Conservation (phyloP, 2,888 invertebrate species). For the Willowsia nigromaculata region DNA sequence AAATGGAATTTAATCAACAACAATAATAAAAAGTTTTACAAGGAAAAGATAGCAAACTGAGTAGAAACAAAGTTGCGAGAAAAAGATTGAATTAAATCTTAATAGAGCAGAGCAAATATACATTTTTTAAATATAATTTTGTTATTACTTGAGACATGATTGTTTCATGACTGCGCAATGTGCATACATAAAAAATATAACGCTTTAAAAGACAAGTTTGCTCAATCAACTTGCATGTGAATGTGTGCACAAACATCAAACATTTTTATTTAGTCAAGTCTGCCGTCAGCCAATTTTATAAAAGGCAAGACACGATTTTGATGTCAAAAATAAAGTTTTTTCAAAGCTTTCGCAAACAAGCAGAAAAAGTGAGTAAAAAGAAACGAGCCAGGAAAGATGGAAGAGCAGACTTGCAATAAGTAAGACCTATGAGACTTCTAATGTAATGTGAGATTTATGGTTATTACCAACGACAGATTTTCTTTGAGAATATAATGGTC, state of each 20-base stretch:
- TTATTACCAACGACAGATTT: constrained; percentile 4
- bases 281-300: not conserved
- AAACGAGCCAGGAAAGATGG: no score
- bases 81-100: not conserved
- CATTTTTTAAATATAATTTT: not conserved
- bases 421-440: not conserved
- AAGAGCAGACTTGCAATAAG: not conserved
- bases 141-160: not conserved
- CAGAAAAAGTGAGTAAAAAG: not conserved
- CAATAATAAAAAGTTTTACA: not conserved
- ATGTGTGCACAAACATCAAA: not conserved
- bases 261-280: not conserved
- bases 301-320: constrained; percentile 49
- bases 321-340: constrained; percentile 44
- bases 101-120: not conserved
- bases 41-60: no score
- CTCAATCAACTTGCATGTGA: not conserved
- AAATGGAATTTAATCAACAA: not conserved
- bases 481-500: not conserved
- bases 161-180: constrained; percentile 4
- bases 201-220: not conserved
- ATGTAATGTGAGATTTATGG: constrained; percentile 58
- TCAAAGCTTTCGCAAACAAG: not conserved
- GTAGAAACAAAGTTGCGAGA: not conserved
- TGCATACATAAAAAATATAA: no score